Percentiles rank a stretch among this genome's conserved stretches.
These are phyloP conservation scores for Acrocephalus kingi DNA, from an alignment of 2,113 vertebrate genomes.

Conservation along the genomic window DNA sequence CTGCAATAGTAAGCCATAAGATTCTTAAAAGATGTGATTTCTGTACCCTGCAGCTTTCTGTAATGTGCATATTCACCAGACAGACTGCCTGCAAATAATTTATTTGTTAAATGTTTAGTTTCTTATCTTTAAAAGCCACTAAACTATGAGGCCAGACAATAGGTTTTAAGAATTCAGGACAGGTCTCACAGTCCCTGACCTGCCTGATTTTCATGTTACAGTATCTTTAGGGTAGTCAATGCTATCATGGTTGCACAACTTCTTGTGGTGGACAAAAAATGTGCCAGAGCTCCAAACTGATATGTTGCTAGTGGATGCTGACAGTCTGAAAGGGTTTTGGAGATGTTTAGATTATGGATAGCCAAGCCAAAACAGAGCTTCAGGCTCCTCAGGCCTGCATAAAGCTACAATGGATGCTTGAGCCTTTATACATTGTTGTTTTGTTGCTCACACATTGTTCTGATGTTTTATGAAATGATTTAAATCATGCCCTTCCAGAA, in stretches of 20 bases:
- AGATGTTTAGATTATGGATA: not conserved
- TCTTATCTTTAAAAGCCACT: not conserved
- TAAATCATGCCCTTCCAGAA: not conserved
- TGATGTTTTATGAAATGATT: not conserved
- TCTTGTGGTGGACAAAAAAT: not conserved
- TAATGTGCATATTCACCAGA: not conserved
- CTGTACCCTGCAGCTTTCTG: not conserved
- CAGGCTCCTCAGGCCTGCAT: not conserved
- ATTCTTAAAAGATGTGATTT: not conserved
- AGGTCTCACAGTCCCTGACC: not conserved
- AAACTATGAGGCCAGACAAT: not conserved
- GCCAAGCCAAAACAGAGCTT: not conserved
- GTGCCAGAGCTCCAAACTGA: not conserved
- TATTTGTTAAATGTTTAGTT: not conserved
- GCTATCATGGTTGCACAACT: not conserved
- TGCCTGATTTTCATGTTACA: not conserved
- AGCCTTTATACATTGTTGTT: not conserved
- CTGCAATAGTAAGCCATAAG: constrained; percentile 83
- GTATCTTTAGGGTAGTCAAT: not conserved
- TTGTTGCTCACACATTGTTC: not conserved
- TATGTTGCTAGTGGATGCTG: not conserved
- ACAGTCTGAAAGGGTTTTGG: not conserved
- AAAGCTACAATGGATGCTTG: not conserved
- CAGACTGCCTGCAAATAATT: not conserved
- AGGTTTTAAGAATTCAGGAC: not conserved